Evolutionary conservation across 2,888 invertebrate species (phyloP), one percentile per base, ranked within the genome.

Genomic region (Plagodis dolabraria): DNA sequence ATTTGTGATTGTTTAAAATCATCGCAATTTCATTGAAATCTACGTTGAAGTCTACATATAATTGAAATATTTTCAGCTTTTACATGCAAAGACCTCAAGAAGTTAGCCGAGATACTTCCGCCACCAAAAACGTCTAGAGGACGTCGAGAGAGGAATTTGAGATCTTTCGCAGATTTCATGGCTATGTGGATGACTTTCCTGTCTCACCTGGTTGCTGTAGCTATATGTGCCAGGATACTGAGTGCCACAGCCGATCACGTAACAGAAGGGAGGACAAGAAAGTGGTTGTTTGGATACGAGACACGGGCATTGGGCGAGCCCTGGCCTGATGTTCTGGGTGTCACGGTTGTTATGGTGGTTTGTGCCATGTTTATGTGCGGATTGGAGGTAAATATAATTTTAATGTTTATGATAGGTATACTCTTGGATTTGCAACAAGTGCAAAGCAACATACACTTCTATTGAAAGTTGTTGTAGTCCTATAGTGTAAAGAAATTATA

Each of bases 351-450:
- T 7, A 90, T 94, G 75, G 93, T 94, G 0, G 93, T 94, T 5
- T 94, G 94, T 42, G 92, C 93, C 42, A 91, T 95, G 85, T 95
- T 94, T 70, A 94, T 95, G 94, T 91, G 94, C 70, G 95, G 95
- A 40, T 79, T 95, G 42, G 95, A 95, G 89, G 68, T 68, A 60
- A 55, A 44, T 43, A 7, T 22, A 22, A 22, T 2, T 22, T 22
- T 22, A 22, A 22, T 22, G 22, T 22, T 22, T 22, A 22, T 22
- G 2, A 22, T 4, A n/a, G n/a, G n/a, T n/a, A 22, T 4, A 22
- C 4, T 22, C 4, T 22, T 22, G 22, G 22, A 22, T 22, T 22
- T 22, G 22, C 22, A 2, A 22, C 22, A 22, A 22, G 2, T 22
- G 22, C 22, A 22, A n/a, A 22, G 22, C 22, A 22, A 22, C 22